Evolutionary conservation across 2,888 invertebrate species (phyloP).

Genomic region (Rotaria macrura): DNA sequence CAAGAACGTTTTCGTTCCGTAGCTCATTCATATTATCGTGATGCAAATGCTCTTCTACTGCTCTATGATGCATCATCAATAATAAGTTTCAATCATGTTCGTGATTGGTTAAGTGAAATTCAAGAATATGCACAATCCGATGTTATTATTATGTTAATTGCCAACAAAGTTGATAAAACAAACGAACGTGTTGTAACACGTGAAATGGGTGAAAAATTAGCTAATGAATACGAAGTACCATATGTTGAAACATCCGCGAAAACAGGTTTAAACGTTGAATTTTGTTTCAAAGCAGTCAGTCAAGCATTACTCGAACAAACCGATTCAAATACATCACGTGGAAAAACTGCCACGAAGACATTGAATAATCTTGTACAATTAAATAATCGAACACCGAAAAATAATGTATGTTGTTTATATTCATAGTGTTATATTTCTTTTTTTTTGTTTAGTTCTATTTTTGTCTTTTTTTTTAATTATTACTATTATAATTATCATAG

Average conservation of each 20-base stretch:
- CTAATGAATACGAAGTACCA: slow-evolving; percentile 75
- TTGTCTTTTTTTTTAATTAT: not conserved
- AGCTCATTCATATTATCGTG: slow-evolving; percentile 83
- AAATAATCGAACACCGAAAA: not conserved
- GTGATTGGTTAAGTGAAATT: slow-evolving; percentile 87
- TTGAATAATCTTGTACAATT: slow-evolving; percentile 15
- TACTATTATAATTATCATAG: not conserved
- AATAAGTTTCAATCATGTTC: slow-evolving; percentile 84
- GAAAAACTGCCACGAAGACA: not conserved
- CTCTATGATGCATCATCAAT: slow-evolving; percentile 90
- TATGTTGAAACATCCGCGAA: slow-evolving; percentile 96
- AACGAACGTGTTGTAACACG: slow-evolving; percentile 69
- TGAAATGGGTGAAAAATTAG: slow-evolving; percentile 82
- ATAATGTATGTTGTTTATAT: not conserved
- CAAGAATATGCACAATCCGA: slow-evolving; percentile 85
- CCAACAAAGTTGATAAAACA: slow-evolving; percentile 57
- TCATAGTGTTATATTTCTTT: not conserved
- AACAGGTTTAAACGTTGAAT: slow-evolving; percentile 84
- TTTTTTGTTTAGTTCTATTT: not conserved
- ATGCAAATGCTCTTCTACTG: slow-evolving; percentile 79
- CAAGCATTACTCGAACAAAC: not conserved
- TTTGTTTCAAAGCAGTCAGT: slow-evolving; percentile 79
- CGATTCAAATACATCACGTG: not conserved
- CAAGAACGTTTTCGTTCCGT: slow-evolving; percentile 86
- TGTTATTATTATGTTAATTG: slow-evolving; percentile 84